phyloP scores from a whole-genome alignment of 2,797 vertebrate genomes.

The Amblyraja radiata region DNA sequence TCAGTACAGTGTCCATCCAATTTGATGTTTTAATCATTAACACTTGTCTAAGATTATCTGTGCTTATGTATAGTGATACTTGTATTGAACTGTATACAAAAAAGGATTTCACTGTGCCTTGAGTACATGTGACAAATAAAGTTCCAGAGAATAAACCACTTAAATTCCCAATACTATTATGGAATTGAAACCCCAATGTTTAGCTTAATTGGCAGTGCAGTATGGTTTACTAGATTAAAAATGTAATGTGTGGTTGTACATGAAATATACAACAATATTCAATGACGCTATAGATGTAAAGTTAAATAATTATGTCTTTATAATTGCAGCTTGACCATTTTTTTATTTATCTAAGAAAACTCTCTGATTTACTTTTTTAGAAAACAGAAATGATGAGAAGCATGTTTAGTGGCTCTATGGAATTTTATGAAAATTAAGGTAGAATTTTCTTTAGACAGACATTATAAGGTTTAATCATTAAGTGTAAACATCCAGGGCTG shows the following conservation, averaged over 20 bases:
- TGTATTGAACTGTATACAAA: too few species aligned
- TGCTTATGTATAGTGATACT: too few species aligned
- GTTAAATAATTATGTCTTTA: conserved; percentile 27
- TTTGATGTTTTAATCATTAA: too few species aligned
- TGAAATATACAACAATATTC: conserved; percentile 10
- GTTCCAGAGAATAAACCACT: not conserved
- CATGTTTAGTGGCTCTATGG: not conserved
- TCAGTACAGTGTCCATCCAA: too few species aligned
- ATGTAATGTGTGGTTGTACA: conserved; percentile 22
- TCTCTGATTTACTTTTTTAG: conserved; percentile 33
- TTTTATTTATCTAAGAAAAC: conserved; percentile 32
- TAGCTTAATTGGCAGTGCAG: conserved; percentile 16
- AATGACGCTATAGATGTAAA: conserved; percentile 29
- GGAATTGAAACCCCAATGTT: not conserved
- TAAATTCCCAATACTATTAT: conserved; percentile 7
- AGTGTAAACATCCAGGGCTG: not conserved
- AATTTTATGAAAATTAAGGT: conserved; percentile 11
- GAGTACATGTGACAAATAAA: too few species aligned
- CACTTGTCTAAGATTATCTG: too few species aligned
- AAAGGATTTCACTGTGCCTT: too few species aligned
- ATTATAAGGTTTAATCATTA: not conserved
- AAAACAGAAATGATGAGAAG: conserved; percentile 30
- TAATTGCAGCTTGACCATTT: conserved; percentile 29
- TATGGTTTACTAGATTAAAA: conserved; percentile 19
- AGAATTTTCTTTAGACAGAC: conserved; percentile 27